Conservation (phyloP, 2,797 vertebrate species). For the Calcarius lapponicus region DNA sequence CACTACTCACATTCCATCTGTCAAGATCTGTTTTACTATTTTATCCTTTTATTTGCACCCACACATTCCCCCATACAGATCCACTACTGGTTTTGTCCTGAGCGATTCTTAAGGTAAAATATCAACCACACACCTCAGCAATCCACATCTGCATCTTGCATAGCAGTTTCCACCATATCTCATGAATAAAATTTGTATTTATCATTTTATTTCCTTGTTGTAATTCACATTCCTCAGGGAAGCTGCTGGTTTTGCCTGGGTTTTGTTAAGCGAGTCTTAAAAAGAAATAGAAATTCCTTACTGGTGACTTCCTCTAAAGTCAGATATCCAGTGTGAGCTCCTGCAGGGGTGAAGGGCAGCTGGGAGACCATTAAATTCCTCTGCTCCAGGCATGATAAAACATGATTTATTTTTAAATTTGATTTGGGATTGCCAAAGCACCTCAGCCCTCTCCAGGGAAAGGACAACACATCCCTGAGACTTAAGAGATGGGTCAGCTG, state of each 20-base stretch:
- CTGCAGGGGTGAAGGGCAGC: background rate
- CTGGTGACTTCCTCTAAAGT: background rate
- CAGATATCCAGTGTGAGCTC: background rate
- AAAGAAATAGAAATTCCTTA: background rate
- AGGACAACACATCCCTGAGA: background rate
- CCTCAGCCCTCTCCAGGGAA: background rate
- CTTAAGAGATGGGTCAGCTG: background rate
- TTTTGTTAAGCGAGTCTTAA: background rate
- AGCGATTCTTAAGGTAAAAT: background rate
- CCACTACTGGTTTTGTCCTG: background rate
- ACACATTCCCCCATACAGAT: fast-evolving
- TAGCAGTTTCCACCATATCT: background rate
- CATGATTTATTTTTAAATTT: background rate
- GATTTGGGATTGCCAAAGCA: background rate
- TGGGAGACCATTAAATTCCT: background rate
- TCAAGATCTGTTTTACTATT: background rate
- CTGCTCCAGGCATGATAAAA: background rate
- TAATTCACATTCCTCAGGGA: background rate
- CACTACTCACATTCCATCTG: background rate
- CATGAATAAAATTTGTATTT: background rate
- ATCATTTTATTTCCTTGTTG: background rate
- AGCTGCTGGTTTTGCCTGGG: background rate
- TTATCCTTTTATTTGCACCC: background rate
- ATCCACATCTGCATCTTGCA: background rate
- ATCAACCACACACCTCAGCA: background rate